Conservation (phyloP, 2,113 vertebrate genomes). For the Rhinolophus ferrumequinum region DNA sequence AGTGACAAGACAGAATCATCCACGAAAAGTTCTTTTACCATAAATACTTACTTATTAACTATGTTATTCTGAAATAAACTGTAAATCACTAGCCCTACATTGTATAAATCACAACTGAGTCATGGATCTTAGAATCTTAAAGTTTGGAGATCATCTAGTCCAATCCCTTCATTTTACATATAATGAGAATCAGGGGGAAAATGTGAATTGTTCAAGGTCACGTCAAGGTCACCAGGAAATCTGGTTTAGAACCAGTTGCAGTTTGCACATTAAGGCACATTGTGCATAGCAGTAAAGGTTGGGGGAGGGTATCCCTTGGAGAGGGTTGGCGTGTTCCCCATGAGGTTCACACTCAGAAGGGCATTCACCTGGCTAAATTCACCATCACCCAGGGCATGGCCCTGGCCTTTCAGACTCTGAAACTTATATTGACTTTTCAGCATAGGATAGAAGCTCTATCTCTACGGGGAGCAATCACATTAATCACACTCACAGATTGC, state of each 20-base stretch:
- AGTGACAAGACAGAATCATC: not conserved
- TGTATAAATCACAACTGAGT: not conserved
- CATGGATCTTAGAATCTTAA: not conserved
- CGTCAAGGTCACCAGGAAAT: not conserved
- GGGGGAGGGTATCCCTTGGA: not conserved
- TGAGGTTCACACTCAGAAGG: not conserved
- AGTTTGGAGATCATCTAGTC: not conserved
- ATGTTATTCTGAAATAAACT: not conserved
- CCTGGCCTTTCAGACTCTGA: not conserved
- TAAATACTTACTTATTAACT: not conserved
- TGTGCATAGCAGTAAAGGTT: not conserved
- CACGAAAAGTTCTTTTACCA: not conserved
- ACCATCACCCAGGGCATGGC: not conserved
- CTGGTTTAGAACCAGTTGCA: not conserved
- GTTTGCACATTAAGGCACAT: not conserved
- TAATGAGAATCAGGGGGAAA: not conserved
- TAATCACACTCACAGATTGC: not conserved
- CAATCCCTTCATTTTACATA: not conserved
- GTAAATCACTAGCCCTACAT: not conserved
- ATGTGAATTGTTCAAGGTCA: not conserved
- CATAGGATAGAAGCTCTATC: not conserved
- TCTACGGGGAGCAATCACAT: not conserved
- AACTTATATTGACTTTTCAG: not conserved
- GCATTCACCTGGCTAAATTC: not conserved
- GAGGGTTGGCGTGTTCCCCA: not conserved